Conservation (phyloP, 2,113 vertebrate species). For the Phaetusa simplex region DNA sequence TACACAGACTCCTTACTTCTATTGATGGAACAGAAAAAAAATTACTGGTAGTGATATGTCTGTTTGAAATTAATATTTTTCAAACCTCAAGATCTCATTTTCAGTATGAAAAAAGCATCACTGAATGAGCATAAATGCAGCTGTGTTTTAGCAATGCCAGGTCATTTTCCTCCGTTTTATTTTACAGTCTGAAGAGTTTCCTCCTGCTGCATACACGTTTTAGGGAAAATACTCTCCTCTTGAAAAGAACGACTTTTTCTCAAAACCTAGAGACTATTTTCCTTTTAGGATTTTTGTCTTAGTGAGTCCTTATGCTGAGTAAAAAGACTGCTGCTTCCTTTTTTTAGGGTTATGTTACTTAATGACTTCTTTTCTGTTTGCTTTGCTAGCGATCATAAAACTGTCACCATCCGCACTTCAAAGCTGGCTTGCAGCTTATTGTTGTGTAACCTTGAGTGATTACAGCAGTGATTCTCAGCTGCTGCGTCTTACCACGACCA, state of each 20-base stretch:
- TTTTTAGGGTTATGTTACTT: not conserved
- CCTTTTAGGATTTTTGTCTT: not conserved
- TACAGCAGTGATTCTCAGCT: not conserved
- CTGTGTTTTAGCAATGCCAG: slow-evolving; percentile 2
- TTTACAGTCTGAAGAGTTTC: not conserved
- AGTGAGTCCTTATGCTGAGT: not conserved
- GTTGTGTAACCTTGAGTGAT: not conserved
- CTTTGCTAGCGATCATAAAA: not conserved
- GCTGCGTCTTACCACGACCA: fast-evolving
- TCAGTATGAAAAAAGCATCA: not conserved
- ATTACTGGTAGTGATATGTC: not conserved
- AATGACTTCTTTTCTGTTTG: not conserved
- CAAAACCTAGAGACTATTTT: not conserved
- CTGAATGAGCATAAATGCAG: not conserved
- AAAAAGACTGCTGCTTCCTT: not conserved
- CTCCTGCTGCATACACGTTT: not conserved
- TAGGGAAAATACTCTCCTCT: not conserved
- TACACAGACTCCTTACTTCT: not conserved
- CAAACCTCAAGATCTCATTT: not conserved
- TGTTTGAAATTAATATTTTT: not conserved
- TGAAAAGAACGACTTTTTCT: not conserved
- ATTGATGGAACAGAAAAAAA: not conserved
- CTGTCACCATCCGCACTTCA: slow-evolving; percentile 10
- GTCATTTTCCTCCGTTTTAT: not conserved
- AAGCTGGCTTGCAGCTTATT: not conserved